Evolutionary conservation across 2,797 vertebrate species (phyloP).

Genomic region (Tamandua tetradactyla): DNA sequence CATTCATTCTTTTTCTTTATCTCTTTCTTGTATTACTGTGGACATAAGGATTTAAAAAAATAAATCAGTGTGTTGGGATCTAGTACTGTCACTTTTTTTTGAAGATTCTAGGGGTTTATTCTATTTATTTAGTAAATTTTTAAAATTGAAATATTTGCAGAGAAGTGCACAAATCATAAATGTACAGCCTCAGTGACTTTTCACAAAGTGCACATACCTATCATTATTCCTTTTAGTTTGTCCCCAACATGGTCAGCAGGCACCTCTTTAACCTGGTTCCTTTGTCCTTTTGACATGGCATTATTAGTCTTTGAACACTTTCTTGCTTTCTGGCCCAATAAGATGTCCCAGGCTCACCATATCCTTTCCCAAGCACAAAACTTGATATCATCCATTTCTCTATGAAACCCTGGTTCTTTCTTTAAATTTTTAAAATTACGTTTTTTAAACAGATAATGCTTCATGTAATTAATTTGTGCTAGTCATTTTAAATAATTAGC

Average conservation of each 20-base stretch:
- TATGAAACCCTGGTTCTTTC: not conserved
- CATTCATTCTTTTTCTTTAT: not conserved
- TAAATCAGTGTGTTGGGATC: not conserved
- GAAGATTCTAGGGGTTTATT: not conserved
- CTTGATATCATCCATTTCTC: not conserved
- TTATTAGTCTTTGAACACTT: not conserved
- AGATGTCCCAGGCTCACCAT: not conserved
- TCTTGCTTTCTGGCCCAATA: not conserved
- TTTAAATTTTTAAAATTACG: not conserved
- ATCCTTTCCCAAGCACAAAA: not conserved
- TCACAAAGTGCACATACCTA: not conserved
- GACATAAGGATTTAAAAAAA: not conserved
- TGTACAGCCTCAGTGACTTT: not conserved
- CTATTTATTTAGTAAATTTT: not conserved
- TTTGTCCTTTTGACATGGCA: not conserved
- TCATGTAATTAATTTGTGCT: not conserved
- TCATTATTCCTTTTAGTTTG: not conserved
- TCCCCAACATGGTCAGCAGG: not conserved
- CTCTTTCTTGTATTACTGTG: not conserved
- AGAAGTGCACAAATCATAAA: not conserved
- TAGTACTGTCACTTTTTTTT: not conserved
- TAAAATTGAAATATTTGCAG: not conserved
- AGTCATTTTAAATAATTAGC: slow-evolving; percentile 6
- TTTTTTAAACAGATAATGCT: slow-evolving; percentile 27
- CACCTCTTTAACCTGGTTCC: not conserved